phyloP scores from a whole-genome alignment of 2,797 vertebrate genomes.

The Catostomus latipinnis region DNA sequence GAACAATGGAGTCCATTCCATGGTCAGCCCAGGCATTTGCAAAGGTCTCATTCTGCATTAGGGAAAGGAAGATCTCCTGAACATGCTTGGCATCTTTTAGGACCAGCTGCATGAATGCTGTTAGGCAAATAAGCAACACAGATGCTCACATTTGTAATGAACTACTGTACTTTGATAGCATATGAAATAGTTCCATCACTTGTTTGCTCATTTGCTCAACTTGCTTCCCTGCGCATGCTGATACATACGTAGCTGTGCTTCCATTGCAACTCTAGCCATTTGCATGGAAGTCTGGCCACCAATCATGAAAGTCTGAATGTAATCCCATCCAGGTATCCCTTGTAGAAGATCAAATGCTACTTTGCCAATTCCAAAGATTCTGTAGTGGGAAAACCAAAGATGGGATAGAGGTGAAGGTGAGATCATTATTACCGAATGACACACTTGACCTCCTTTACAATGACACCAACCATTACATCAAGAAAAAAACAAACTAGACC shows the following conservation, averaged over 20 bases:
- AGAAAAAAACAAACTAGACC: too few relatives aligned
- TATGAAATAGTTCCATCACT: too few relatives aligned
- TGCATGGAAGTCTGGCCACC: conserved; percentile 69
- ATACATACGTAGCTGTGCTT: conserved; percentile 57
- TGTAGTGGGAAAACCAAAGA: conserved; percentile 50
- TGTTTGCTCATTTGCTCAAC: neutral
- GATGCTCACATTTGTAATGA: neutral
- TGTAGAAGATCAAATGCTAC: conserved; percentile 65
- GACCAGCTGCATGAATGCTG: conserved; percentile 67
- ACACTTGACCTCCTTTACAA: neutral
- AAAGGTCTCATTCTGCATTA: conserved; percentile 68
- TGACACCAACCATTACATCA: too few relatives aligned
- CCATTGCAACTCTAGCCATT: conserved; percentile 53
- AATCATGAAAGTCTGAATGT: conserved; percentile 64
- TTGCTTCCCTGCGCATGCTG: neutral
- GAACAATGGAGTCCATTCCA: conserved; percentile 59
- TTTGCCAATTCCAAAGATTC: conserved; percentile 70
- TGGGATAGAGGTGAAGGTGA: neutral
- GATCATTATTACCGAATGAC: neutral
- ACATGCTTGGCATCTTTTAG: conserved; percentile 61
- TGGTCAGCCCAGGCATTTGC: conserved; percentile 57
- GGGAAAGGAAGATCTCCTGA: conserved; percentile 46
- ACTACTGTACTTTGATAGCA: neutral
- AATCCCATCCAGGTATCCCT: conserved; percentile 64
- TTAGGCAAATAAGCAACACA: conserved; percentile 31